Percentiles rank a stretch among this genome's conserved stretches.
These are phyloP conservation scores for Yasuhikotakia modesta DNA, from an alignment of 2,797 vertebrate species.

Conservation along the genomic window DNA sequence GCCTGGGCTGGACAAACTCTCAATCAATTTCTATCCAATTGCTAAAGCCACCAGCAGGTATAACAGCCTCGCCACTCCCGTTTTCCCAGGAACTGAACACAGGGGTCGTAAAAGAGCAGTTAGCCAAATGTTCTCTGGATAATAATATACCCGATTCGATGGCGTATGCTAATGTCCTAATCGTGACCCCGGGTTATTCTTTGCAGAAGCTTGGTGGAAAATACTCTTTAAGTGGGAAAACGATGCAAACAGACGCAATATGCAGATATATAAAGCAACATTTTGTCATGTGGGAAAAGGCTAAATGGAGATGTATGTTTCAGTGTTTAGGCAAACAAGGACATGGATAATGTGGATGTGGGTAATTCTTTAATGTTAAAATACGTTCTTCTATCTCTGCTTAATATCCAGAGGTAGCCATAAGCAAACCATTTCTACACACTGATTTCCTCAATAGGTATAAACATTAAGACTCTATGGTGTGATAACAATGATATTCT, in stretches of 20 bases:
- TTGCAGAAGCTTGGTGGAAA: constrained; percentile 23
- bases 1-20: constrained; percentile 53
- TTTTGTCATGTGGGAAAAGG: background rate
- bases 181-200: constrained; percentile 36
- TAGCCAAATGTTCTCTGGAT: constrained; percentile 56
- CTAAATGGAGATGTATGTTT: constrained; percentile 5
- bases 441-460: background rate
- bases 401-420: background rate
- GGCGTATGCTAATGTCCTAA: constrained; percentile 54
- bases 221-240: constrained; percentile 39
- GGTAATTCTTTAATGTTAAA: background rate
- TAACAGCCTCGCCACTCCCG: constrained; percentile 49
- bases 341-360: background rate
- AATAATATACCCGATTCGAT: constrained; percentile 52
- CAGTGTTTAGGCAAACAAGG: constrained; percentile 12
- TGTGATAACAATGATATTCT: background rate
- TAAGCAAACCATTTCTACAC: constrained; percentile 8
- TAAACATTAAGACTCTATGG: background rate
- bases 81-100: constrained; percentile 42
- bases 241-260: constrained; percentile 47
- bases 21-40: constrained; percentile 66
- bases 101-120: constrained; percentile 53
- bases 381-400: background rate
- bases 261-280: constrained; percentile 13
- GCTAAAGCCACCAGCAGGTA: constrained; percentile 56